These are phyloP conservation scores for Dolichotis patagonum DNA, from an alignment of 2,113 vertebrate species.

Conservation along the genomic window DNA sequence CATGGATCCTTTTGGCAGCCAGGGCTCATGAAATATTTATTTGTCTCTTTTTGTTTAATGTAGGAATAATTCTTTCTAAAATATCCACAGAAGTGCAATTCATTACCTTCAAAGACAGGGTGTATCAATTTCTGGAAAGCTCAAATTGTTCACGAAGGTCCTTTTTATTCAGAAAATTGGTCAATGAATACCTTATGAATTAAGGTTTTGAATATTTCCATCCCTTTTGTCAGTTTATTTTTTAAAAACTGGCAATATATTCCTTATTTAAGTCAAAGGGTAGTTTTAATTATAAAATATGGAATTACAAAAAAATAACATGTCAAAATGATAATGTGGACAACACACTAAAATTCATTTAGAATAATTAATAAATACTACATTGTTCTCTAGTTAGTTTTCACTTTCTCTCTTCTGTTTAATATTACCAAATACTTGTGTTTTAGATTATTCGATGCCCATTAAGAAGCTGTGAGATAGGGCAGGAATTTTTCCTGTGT, in stretches of 20 bases:
- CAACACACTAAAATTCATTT: neutral
- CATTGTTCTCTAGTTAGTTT: neutral
- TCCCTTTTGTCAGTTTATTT: neutral
- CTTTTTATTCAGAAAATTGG: neutral
- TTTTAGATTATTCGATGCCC: neutral
- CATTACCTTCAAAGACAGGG: conserved; percentile 6
- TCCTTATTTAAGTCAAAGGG: neutral
- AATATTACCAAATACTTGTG: neutral
- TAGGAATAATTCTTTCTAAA: conserved; percentile 23
- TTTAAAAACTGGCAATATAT: conserved; percentile 36
- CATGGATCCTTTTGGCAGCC: neutral
- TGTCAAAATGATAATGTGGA: neutral
- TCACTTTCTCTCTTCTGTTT: neutral
- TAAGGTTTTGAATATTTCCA: neutral
- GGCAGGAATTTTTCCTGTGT: neutral
- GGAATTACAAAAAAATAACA: neutral
- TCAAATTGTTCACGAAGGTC: conserved; percentile 45
- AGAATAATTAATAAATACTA: conserved; percentile 26
- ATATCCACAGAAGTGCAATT: conserved; percentile 8
- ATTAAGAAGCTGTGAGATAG: neutral
- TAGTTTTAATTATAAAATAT: neutral
- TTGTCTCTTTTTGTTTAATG: conserved; percentile 9
- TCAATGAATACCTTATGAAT: conserved; percentile 13
- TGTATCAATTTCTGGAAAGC: conserved; percentile 14
- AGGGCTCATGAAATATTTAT: conserved; percentile 44